Evolutionary conservation across 1,140 invertebrate species (phyloP), one percentile per base, ranked within the genome.

Genomic region (Charaxes varanes): DNA sequence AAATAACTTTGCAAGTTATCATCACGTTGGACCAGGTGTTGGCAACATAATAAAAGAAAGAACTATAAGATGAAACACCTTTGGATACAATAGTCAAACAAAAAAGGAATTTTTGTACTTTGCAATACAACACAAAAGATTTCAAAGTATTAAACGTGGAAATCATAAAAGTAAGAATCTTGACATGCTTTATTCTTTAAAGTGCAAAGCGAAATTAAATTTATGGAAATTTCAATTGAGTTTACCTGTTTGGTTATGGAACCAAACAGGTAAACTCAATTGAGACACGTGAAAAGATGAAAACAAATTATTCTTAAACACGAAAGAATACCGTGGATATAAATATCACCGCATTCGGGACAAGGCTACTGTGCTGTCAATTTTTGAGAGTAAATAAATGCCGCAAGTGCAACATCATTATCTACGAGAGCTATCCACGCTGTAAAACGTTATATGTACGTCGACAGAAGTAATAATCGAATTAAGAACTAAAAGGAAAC

Each of bases 1-100:
- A 19, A 24, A 24, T 22, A 30, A 19, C 18, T 31, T 32, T 6
- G 28, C 14, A n/a, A 41, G 17, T 36, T 11, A 36, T 15, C 10
- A 14, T 6, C 23, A 23, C 24, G 15, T 15, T 11, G 14, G n/a
- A 15, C 14, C n/a, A n/a, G n/a, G n/a, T n/a, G n/a, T n/a, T n/a
- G n/a, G n/a, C 17, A 45, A 58, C 47, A 41, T 34, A 52, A 50
- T 31, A 41, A 49, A 42, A 35, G 37, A 37, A 45, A 17, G 33
- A 37, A 38, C 17, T 19, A 42, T 57, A 66, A 58, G 65, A 26
- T 23, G 14, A 26, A 36, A 6, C 23, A 18, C 8, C 14, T 7
- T 8, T 22, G 2, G 6, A 22, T 7, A 22, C 2, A 22, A 22
- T 22, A n/a, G n/a, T n/a, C n/a, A n/a, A n/a, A n/a, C n/a, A n/a